phyloP scores from a whole-genome alignment of 2,113 vertebrate genomes.

The Meriones unguiculatus region DNA sequence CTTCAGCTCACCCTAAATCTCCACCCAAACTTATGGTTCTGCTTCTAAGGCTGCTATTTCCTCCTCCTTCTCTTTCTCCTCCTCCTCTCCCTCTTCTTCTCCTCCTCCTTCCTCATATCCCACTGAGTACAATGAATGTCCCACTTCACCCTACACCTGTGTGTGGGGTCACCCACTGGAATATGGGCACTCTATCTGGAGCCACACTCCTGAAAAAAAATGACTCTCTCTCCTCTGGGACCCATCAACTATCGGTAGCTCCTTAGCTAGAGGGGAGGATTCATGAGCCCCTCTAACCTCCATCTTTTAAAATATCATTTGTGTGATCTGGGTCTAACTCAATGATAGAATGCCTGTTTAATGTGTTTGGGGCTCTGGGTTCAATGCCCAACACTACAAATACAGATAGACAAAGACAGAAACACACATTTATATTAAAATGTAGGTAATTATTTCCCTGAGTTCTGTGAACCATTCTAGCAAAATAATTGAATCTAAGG shows the following conservation, averaged over 20 bases:
- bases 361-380: not conserved
- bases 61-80: not conserved
- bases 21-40: not conserved
- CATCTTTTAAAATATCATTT: not conserved
- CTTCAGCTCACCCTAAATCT: not conserved
- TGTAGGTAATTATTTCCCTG: not conserved
- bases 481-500: not conserved
- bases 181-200: not conserved
- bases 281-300: not conserved
- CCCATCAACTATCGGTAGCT: not conserved
- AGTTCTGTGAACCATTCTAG: not conserved
- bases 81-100: not conserved
- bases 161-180: not conserved
- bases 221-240: not conserved
- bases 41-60: not conserved
- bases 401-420: not conserved
- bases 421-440: not conserved
- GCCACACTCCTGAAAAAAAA: not conserved
- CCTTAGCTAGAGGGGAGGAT: not conserved
- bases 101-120: not conserved
- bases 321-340: not conserved
- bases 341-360: not conserved
- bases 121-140: not conserved
- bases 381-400: not conserved
- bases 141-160: not conserved